phyloP scores from a whole-genome alignment of 2,888 invertebrate genomes.

The Leucoptera coffeella region DNA sequence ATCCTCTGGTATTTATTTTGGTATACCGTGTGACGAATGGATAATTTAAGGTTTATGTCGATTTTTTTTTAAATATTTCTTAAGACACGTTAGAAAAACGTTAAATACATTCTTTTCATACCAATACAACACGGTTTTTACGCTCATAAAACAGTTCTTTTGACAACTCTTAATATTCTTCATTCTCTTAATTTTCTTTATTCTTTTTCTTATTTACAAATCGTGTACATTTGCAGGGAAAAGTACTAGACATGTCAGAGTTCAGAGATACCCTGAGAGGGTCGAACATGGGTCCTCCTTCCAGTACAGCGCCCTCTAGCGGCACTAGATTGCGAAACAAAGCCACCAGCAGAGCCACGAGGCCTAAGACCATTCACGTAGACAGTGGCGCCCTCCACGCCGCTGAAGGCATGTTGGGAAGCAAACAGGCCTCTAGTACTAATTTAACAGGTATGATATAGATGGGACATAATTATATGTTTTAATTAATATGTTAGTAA shows the following conservation, averaged over 20 bases:
- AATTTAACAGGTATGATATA: slow-evolving; percentile 67
- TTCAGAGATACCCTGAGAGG: slow-evolving; percentile 28
- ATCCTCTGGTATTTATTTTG: not conserved
- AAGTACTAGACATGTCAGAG: slow-evolving; percentile 63
- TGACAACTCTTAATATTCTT: too few species aligned
- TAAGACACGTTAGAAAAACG: too few species aligned
- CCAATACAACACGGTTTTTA: too few species aligned
- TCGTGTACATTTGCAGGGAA: slow-evolving; percentile 57
- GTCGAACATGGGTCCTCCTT: slow-evolving; percentile 14
- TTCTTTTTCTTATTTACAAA: too few species aligned
- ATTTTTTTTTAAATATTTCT: too few species aligned
- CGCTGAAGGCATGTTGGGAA: slow-evolving; percentile 68
- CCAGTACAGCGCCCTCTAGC: slow-evolving; percentile 13
- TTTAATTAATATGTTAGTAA: too few species aligned
- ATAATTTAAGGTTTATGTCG: too few species aligned
- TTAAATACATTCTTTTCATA: too few species aligned
- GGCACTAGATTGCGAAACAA: slow-evolving; percentile 58
- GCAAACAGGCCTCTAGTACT: slow-evolving; percentile 75
- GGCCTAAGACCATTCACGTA: slow-evolving; percentile 88
- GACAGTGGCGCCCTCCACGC: slow-evolving; percentile 74
- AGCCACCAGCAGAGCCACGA: slow-evolving; percentile 54
- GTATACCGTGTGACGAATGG: not conserved
- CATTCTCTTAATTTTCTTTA: too few species aligned
- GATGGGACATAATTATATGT: too few species aligned
- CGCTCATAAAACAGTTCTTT: too few species aligned